phyloP scores from a whole-genome alignment of 2,113 vertebrate genomes.

The Ictidomys tridecemlineatus region DNA sequence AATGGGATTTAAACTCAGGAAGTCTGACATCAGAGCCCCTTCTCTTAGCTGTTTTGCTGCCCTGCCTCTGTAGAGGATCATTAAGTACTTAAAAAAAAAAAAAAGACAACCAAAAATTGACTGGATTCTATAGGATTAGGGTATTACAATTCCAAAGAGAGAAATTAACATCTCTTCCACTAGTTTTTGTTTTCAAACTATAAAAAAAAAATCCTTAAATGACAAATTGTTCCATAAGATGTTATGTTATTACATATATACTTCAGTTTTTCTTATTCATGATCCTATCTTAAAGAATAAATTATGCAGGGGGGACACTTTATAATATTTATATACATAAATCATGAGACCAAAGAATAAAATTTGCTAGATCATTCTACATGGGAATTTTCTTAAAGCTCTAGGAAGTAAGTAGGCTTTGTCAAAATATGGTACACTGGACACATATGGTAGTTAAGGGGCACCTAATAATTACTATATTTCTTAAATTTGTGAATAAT shows the following conservation, averaged over 20 bases:
- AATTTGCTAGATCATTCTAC: neutral
- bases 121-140: constrained; percentile 18
- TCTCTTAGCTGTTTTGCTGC: neutral
- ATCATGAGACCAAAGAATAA: neutral
- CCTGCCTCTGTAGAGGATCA: neutral
- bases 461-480: constrained; percentile 3
- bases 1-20: neutral
- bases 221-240: neutral
- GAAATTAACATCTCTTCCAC: neutral
- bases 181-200: neutral
- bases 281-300: constrained; percentile 35
- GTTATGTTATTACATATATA: neutral
- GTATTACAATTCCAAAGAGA: neutral
- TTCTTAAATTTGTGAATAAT: constrained; percentile 35
- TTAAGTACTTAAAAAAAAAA: neutral
- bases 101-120: neutral
- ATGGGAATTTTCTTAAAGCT: constrained; percentile 8
- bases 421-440: neutral
- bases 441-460: neutral
- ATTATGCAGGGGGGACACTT: neutral
- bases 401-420: neutral
- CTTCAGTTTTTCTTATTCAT: constrained; percentile 19
- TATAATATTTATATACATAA: constrained; percentile 6
- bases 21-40: neutral
- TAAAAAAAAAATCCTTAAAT: constrained; percentile 25